phyloP scores from a whole-genome alignment of 2,113 vertebrate species.

The Dolichallabes microphthalmus region DNA sequence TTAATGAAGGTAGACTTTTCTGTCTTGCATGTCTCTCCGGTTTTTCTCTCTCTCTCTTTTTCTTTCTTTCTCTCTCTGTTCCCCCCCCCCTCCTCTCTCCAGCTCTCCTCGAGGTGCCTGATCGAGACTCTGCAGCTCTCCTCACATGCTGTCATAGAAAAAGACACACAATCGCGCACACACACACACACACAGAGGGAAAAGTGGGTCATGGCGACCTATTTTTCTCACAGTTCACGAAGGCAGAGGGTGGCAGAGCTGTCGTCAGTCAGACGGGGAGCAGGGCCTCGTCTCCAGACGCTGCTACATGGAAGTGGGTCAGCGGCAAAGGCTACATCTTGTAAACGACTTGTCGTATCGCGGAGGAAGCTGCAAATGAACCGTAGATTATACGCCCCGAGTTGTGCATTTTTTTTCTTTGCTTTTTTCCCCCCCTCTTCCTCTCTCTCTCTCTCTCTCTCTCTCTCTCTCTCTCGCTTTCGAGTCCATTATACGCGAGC shows the following conservation, averaged over 20 bases:
- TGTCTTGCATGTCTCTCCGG: conserved; percentile 49
- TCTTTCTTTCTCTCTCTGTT: conserved; percentile 54
- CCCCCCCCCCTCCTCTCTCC: conserved; percentile 12
- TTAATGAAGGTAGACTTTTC: conserved; percentile 51
- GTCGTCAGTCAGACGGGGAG: conserved; percentile 75
- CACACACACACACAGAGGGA: conserved; percentile 39
- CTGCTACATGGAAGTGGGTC: conserved; percentile 76
- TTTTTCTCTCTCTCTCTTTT: conserved; percentile 9
- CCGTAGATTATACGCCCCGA: conserved; percentile 72
- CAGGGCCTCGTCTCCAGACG: conserved; percentile 71
- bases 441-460: no score
- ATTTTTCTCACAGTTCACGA: conserved; percentile 78
- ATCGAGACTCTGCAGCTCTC: conserved; percentile 71
- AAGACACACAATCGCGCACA: conserved; percentile 9
- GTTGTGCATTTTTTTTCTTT: conserved; percentile 54
- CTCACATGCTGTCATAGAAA: conserved; percentile 64
- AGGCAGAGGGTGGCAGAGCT: conserved; percentile 75
- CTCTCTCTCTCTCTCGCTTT: background rate
- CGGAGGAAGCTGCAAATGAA: conserved; percentile 75
- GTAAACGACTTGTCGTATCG: conserved; percentile 74
- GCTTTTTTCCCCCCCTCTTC: no score
- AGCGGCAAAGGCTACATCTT: conserved; percentile 72
- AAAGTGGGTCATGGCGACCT: conserved; percentile 80
- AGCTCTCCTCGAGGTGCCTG: conserved; percentile 47
- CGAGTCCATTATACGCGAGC: background rate